Evolutionary conservation across 2,113 vertebrate genomes (phyloP).

Genomic region (Notothenia rossii): DNA sequence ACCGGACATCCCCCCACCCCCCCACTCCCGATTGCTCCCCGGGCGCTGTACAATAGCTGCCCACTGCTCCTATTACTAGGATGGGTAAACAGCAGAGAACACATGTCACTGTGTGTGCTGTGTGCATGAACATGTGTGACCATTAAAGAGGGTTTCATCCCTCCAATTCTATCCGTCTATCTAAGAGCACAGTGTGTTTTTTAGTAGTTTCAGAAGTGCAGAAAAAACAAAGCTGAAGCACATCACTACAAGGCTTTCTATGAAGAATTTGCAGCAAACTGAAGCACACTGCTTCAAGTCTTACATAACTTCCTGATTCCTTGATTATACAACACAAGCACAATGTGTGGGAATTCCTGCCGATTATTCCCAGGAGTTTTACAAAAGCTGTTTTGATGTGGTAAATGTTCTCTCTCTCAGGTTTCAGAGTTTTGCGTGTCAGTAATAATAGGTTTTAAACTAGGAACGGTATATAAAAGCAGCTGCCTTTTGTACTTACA

Average conservation of each 20-base stretch:
- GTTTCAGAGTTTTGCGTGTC: slow-evolving; percentile 24
- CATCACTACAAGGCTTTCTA: background rate
- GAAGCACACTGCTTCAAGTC: background rate
- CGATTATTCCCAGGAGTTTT: background rate
- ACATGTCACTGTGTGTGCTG: too few species aligned
- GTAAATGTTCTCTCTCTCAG: background rate
- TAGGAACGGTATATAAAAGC: background rate
- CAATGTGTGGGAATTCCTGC: slow-evolving; percentile 6
- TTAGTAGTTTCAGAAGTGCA: too few species aligned
- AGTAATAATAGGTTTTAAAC: background rate
- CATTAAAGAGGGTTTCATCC: too few species aligned
- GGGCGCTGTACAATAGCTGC: too few species aligned
- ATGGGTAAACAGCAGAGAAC: too few species aligned
- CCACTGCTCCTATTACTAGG: too few species aligned
- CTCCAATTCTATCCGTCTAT: too few species aligned
- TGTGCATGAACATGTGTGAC: too few species aligned
- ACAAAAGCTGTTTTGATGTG: background rate
- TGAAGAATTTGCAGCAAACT: background rate
- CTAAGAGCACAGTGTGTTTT: too few species aligned
- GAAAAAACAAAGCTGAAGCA: background rate
- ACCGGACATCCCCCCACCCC: too few species aligned
- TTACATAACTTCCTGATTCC: slow-evolving; percentile 22
- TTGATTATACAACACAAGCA: slow-evolving; percentile 26
- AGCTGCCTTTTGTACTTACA: background rate
- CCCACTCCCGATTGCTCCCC: too few species aligned